phyloP scores from a whole-genome alignment of 1,140 invertebrate genomes.

The Diprion similis region DNA sequence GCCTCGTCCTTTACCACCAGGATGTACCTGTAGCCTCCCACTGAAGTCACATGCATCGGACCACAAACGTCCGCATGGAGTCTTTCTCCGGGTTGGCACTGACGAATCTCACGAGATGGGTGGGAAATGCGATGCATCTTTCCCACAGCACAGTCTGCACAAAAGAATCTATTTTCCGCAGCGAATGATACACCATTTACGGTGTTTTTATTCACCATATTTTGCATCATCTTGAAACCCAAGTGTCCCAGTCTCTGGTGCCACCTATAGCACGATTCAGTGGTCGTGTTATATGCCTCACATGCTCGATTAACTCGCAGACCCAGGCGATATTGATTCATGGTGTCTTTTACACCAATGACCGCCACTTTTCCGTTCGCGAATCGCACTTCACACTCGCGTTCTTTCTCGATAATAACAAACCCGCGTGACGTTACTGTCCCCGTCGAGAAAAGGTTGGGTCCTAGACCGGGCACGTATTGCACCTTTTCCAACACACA shows the following conservation, averaged over 20 bases:
- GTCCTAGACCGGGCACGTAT: slow-evolving; percentile 24
- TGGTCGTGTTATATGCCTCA: not conserved
- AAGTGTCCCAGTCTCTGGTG: slow-evolving; percentile 28
- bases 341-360: slow-evolving; percentile 19
- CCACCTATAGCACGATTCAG: slow-evolving; percentile 17
- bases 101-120: slow-evolving; percentile 43
- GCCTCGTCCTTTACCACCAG: slow-evolving; percentile 36
- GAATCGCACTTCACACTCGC: slow-evolving; percentile 22
- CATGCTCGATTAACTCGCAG: slow-evolving; percentile 12
- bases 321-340: slow-evolving; percentile 16
- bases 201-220: slow-evolving; percentile 25
- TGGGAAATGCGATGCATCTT: slow-evolving; percentile 38
- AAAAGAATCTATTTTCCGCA: slow-evolving; percentile 21
- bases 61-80: slow-evolving; percentile 39
- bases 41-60: slow-evolving; percentile 41
- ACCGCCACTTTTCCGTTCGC: slow-evolving; percentile 26
- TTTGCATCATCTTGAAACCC: slow-evolving; percentile 24
- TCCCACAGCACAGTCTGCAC: slow-evolving; percentile 38
- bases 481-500: slow-evolving; percentile 19
- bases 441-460: slow-evolving; percentile 32
- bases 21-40: slow-evolving; percentile 44
- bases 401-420: slow-evolving; percentile 20
- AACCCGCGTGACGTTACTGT: slow-evolving; percentile 24
- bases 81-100: slow-evolving; percentile 40
- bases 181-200: slow-evolving; percentile 10